Conservation (phyloP, 2,797 vertebrate genomes). For the Ceyx erithaca region DNA sequence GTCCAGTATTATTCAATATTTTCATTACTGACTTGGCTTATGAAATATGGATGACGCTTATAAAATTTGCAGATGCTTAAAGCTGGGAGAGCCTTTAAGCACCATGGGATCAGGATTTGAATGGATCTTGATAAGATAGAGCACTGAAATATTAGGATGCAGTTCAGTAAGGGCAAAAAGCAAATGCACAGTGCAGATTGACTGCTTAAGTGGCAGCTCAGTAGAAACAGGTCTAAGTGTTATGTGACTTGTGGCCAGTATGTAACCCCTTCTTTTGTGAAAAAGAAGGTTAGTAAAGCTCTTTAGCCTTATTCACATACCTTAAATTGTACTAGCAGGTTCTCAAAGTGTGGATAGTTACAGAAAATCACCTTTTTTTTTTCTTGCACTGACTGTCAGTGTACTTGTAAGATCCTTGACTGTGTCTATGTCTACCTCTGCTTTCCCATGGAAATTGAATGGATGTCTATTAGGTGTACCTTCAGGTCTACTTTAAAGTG, state of each 20-base stretch:
- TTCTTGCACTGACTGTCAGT: background rate
- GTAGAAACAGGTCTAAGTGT: background rate
- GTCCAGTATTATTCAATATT: background rate
- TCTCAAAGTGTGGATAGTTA: background rate
- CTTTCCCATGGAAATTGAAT: background rate
- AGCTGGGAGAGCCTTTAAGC: constrained; percentile 12
- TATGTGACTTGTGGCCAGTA: background rate
- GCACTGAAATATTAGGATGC: background rate
- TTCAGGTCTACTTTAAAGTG: background rate
- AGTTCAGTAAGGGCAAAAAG: background rate
- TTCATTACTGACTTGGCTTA: constrained; percentile 43
- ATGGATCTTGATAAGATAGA: background rate
- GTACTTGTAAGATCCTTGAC: background rate
- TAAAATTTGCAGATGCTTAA: constrained; percentile 44
- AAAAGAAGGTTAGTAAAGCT: background rate
- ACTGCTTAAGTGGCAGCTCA: background rate
- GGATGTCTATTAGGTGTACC: background rate
- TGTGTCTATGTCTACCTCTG: background rate
- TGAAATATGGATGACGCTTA: constrained; percentile 59
- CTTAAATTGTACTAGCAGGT: background rate
- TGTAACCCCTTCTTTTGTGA: background rate
- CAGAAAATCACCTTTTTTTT: background rate
- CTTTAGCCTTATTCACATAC: background rate
- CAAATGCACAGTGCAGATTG: background rate
- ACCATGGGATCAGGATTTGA: background rate